Conservation (phyloP, 2,888 invertebrate species). For the Andricus curvator region DNA sequence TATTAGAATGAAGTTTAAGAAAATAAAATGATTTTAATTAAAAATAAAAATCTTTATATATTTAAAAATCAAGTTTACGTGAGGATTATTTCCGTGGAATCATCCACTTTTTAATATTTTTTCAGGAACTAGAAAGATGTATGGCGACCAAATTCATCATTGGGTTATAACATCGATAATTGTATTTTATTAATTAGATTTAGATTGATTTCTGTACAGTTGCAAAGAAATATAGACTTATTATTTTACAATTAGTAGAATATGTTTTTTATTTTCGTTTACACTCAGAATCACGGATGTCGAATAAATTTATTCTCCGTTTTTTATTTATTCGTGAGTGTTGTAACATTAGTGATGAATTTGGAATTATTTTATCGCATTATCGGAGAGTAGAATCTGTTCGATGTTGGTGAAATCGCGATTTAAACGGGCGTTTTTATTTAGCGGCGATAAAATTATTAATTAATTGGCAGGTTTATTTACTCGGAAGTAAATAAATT, state of each 20-base stretch:
- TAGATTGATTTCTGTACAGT: slow-evolving; percentile 35
- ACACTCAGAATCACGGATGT: slow-evolving; percentile 33
- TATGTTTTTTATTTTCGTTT: slow-evolving; percentile 36
- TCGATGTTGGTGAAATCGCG: slow-evolving; percentile 22
- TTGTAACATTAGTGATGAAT: slow-evolving; percentile 39
- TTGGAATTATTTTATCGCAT: slow-evolving; percentile 15
- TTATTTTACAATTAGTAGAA: slow-evolving; percentile 9
- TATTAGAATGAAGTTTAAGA: no score
- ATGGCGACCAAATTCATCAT: slow-evolving; percentile 41
- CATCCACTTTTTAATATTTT: slow-evolving; percentile 40
- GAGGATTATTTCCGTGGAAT: slow-evolving; percentile 28
- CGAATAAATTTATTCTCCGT: slow-evolving; percentile 39
- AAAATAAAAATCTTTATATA: no score
- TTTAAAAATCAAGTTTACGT: background rate
- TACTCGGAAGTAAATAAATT: background rate
- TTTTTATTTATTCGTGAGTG: slow-evolving; percentile 3
- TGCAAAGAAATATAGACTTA: slow-evolving; percentile 23
- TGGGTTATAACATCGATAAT: slow-evolving; percentile 38
- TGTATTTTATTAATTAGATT: slow-evolving; percentile 27
- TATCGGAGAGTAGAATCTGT: slow-evolving; percentile 39
- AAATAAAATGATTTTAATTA: no score
- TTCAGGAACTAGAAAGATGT: slow-evolving; percentile 39
- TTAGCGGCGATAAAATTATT: background rate
- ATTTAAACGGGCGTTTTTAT: background rate
- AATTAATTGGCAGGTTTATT: background rate